A percentile compares a stretch with the other conserved stretches of the same genome.
Evolutionary conservation across 2,888 invertebrate species (phyloP).

Genomic region (Laspeyria flexula): DNA sequence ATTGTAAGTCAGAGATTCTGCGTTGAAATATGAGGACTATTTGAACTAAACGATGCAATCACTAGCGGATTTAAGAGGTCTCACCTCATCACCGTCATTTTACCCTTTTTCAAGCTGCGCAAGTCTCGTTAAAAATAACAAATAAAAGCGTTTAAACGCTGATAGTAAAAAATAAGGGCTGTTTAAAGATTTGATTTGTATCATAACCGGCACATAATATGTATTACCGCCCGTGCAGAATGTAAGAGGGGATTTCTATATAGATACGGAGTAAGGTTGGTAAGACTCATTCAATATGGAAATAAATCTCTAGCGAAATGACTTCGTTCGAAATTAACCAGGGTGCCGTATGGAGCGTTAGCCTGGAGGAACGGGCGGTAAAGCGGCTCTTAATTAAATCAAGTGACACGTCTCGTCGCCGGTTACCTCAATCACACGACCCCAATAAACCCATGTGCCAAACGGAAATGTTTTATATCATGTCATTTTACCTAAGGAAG

Average conservation of each 20-base stretch:
- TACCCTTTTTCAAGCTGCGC: slow-evolving; percentile 42
- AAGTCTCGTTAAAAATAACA: slow-evolving; percentile 14
- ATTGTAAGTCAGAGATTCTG: slow-evolving; percentile 68
- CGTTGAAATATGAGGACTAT: slow-evolving; percentile 81
- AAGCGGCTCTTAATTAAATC: slow-evolving; percentile 85
- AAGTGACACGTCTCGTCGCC: slow-evolving; percentile 83
- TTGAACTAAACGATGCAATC: slow-evolving; percentile 81
- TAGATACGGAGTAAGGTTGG: slow-evolving; percentile 18
- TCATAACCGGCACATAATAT: not conserved
- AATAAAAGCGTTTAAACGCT: not conserved
- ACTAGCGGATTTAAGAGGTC: slow-evolving; percentile 76
- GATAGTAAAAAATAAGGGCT: too few relatives aligned
- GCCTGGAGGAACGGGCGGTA: slow-evolving; percentile 79
- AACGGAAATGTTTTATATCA: slow-evolving; percentile 67
- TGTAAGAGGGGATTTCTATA: slow-evolving; percentile 5
- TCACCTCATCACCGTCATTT: slow-evolving; percentile 56
- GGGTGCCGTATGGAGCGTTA: slow-evolving; percentile 71
- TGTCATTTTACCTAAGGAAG: slow-evolving; percentile 46
- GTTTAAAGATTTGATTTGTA: too few relatives aligned
- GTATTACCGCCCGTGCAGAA: not conserved
- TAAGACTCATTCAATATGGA: slow-evolving; percentile 70
- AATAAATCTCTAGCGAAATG: slow-evolving; percentile 80
- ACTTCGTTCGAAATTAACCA: slow-evolving; percentile 79
- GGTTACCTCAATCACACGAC: slow-evolving; percentile 84
- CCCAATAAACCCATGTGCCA: slow-evolving; percentile 78